Evolutionary conservation across 2,888 invertebrate genomes (phyloP), one percentile per base, ranked within the genome.

Genomic region (Adela reaumurella): DNA sequence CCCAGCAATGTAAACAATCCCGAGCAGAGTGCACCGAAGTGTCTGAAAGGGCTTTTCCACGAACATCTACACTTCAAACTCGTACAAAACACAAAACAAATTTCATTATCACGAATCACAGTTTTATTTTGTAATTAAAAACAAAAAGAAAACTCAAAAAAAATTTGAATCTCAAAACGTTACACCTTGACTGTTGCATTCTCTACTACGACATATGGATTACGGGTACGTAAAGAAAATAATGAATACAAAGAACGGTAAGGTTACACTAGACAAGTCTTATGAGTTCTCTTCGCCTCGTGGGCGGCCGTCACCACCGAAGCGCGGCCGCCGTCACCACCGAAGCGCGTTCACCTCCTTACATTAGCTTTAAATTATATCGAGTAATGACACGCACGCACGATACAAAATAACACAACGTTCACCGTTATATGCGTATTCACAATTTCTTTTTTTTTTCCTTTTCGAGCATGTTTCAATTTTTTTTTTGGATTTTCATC

Each of bases 221-320:
- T 74, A 70, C 67, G 69, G 47, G 68, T 67, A 62, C 63, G 66
- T 68, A 67, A 70, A 67, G 73, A 42, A 74, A 73, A 68, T 63
- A 73, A 70, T 71, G 73, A 74, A 74, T 77, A 77, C 74, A 77
- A 77, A 76, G 73, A 74, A 72, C 67, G n/a, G n/a, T 35, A 35
- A 4, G n/a, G 67, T 76, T 77, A 77, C 71, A 74, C 68, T 74
- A 73, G 72, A 73, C 70, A 77, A 78, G 78, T 78, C 77, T 78
- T 77, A 68, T 76, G 68, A 61, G 68, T 72, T 77, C 70, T 73
- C 68, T 72, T 35, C 35, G 35, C 35, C 35, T 11, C n/a, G n/a
- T n/a, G n/a, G n/a, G n/a, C n/a, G n/a, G n/a, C n/a, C n/a, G n/a
- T n/a, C n/a, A n/a, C n/a, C n/a, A n/a, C n/a, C n/a, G n/a, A n/a